Conservation (phyloP, 2,113 vertebrate genomes). For the Antechinus flavipes region DNA sequence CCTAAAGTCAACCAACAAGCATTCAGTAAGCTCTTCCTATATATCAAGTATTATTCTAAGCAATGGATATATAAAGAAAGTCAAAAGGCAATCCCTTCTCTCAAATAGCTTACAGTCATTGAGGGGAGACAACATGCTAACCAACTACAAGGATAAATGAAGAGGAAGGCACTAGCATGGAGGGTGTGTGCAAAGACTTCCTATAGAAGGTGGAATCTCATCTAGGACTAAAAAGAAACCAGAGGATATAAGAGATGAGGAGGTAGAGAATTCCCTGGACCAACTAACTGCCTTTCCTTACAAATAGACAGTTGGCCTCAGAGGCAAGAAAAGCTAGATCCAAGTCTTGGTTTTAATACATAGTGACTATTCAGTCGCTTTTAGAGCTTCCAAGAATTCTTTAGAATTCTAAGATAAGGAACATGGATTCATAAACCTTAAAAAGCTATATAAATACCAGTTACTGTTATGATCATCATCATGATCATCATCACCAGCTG, state of each 20-base stretch:
- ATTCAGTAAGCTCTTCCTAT: background rate
- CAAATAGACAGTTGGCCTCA: background rate
- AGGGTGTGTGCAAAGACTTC: background rate
- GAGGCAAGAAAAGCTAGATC: background rate
- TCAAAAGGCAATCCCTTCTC: background rate
- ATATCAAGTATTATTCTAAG: background rate
- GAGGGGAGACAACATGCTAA: background rate
- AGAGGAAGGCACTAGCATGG: too few species aligned
- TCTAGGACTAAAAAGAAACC: background rate
- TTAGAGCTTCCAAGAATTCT: background rate
- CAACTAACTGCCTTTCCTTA: background rate
- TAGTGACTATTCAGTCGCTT: background rate
- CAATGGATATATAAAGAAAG: background rate
- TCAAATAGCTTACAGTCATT: background rate
- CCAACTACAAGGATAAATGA: background rate
- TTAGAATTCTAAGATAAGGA: background rate
- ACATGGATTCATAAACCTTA: background rate
- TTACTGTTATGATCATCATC: background rate
- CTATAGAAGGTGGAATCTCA: background rate
- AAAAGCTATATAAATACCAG: background rate
- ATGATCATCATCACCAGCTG: background rate
- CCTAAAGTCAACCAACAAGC: background rate
- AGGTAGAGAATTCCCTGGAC: background rate
- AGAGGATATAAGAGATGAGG: background rate
- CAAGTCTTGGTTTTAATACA: background rate